These are phyloP conservation scores for Rhodinocichla rosea DNA, from an alignment of 2,113 vertebrate species.

Conservation along the genomic window DNA sequence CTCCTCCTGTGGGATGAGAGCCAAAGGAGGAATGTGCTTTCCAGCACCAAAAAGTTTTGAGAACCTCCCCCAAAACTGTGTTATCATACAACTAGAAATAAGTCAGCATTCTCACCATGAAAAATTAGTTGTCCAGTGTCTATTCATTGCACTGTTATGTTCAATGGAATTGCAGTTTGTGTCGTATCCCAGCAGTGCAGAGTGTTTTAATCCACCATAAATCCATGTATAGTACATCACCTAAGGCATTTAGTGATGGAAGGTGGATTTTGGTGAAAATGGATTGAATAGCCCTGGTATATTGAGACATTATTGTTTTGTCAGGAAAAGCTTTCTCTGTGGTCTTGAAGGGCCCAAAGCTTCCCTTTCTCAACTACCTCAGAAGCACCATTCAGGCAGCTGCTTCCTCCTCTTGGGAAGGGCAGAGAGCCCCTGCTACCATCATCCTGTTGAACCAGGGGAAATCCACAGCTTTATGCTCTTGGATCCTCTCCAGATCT, in stretches of 20 bases:
- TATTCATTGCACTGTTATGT: rapidly evolving
- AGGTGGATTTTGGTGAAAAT: neutral
- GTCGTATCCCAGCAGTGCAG: neutral
- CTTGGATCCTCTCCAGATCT: neutral
- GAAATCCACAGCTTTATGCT: neutral
- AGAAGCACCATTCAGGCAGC: neutral
- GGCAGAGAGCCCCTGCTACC: neutral
- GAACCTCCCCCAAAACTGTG: neutral
- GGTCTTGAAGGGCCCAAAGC: neutral
- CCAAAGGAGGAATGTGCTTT: neutral
- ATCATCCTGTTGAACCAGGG: neutral
- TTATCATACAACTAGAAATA: neutral
- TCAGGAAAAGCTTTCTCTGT: neutral
- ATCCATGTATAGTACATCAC: neutral
- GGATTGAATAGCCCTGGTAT: neutral
- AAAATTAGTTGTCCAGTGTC: neutral
- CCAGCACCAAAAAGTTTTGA: neutral
- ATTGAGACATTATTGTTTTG: neutral
- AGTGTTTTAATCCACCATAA: neutral
- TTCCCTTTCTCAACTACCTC: neutral
- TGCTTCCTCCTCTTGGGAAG: neutral
- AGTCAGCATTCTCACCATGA: neutral
- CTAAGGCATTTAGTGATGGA: neutral
- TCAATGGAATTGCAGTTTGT: neutral
- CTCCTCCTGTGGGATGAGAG: rapidly evolving